Conservation (phyloP, 2,797 vertebrate species). For the Propithecus perrieri region DNA sequence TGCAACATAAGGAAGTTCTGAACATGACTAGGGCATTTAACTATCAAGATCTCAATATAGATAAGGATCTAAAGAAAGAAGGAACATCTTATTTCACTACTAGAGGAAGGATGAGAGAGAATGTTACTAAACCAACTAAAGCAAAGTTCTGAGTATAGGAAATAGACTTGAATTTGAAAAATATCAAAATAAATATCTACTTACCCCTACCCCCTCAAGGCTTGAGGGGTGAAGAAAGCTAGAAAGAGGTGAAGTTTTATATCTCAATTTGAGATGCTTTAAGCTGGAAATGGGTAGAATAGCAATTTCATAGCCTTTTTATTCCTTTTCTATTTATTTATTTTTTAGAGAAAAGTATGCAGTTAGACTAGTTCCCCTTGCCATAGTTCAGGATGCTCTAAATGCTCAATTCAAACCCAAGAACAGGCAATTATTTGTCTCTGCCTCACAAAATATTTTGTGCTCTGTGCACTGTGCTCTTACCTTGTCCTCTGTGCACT, state of each 20-base stretch:
- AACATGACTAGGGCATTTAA: background rate
- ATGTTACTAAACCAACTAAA: background rate
- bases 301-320: background rate
- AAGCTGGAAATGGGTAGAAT: background rate
- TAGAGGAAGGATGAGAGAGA: background rate
- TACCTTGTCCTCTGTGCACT: background rate
- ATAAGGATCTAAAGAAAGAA: background rate
- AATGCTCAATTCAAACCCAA: background rate
- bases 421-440: background rate
- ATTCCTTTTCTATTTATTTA: background rate
- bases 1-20: background rate
- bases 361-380: background rate
- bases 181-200: background rate
- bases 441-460: background rate
- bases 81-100: background rate
- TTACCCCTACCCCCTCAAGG: fast-evolving
- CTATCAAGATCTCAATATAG: background rate
- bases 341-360: background rate
- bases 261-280: background rate
- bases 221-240: background rate
- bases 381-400: background rate
- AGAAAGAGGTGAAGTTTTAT: background rate
- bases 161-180: background rate
- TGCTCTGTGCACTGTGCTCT: background rate
- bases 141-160: background rate